Evolutionary conservation across 2,113 vertebrate species (phyloP).

Genomic region (Anarhynchus alexandrinus): DNA sequence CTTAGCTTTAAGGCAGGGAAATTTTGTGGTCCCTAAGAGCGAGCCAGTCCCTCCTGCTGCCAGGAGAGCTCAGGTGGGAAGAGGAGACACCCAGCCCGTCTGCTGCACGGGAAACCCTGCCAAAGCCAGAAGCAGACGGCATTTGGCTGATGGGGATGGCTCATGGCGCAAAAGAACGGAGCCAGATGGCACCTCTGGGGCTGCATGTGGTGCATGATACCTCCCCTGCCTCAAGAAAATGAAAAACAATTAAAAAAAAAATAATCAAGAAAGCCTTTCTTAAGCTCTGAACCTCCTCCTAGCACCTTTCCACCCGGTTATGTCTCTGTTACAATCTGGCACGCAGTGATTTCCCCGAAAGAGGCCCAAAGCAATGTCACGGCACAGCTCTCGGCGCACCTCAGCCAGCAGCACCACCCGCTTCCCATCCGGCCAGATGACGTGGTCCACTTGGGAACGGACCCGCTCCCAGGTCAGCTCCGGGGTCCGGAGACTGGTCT

Average conservation of each 20-base stretch:
- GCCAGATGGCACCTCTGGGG: neutral
- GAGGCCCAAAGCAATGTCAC: fast-evolving
- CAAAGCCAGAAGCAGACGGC: neutral
- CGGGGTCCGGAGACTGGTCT: slow-evolving; percentile 95
- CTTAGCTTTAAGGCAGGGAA: neutral
- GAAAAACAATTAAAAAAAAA: neutral
- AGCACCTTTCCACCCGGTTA: neutral
- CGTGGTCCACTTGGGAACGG: slow-evolving; percentile 95
- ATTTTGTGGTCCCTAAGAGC: neutral
- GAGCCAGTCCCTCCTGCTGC: neutral
- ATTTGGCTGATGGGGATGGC: neutral
- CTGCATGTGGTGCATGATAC: neutral
- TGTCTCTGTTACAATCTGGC: neutral
- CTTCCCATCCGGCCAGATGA: slow-evolving; percentile 99
- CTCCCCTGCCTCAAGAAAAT: neutral
- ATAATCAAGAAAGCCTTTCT: fast-evolving
- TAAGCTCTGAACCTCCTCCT: neutral
- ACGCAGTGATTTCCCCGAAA: fast-evolving
- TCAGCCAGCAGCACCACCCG: slow-evolving; percentile 94
- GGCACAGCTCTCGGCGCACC: slow-evolving; percentile 64
- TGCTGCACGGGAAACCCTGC: neutral
- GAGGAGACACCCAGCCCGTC: neutral
- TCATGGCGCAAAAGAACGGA: fast-evolving
- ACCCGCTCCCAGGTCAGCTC: slow-evolving; percentile 99
- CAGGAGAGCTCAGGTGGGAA: neutral